Percentiles rank a stretch among this genome's conserved stretches.
Evolutionary conservation across 2,113 vertebrate species (phyloP).

Genomic region (Orientallactaga bullata): DNA sequence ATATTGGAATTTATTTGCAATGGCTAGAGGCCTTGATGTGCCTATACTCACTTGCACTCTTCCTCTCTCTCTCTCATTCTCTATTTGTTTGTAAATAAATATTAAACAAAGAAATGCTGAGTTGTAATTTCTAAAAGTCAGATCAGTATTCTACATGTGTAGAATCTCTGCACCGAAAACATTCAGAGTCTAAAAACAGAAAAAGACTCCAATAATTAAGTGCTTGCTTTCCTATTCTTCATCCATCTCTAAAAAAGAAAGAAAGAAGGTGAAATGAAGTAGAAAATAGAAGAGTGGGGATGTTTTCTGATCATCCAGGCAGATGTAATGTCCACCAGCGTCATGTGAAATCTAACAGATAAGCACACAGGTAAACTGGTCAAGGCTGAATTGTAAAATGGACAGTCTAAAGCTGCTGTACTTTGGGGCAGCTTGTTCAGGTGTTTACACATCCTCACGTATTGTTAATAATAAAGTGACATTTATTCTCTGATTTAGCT

Average conservation of each 20-base stretch:
- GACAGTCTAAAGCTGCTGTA: too few relatives aligned
- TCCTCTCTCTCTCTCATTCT: too few relatives aligned
- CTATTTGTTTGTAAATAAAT: too few relatives aligned
- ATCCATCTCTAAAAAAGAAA: not conserved
- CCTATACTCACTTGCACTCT: too few relatives aligned
- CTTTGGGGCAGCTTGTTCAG: too few relatives aligned
- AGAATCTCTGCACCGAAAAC: slow-evolving; percentile 5
- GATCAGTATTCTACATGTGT: too few relatives aligned
- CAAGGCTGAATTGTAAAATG: not conserved
- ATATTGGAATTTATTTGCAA: too few relatives aligned
- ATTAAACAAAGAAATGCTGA: not conserved
- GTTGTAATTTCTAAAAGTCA: slow-evolving; percentile 27
- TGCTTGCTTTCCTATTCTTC: too few relatives aligned
- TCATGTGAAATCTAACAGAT: not conserved
- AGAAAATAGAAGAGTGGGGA: not conserved
- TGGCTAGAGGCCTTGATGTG: too few relatives aligned
- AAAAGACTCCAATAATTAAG: not conserved
- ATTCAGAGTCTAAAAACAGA: not conserved
- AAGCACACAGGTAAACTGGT: not conserved
- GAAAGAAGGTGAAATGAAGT: not conserved
- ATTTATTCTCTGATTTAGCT: too few relatives aligned
- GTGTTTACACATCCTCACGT: too few relatives aligned
- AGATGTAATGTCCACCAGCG: not conserved
- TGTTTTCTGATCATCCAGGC: slow-evolving; percentile 5
- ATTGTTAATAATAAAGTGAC: too few relatives aligned